Conservation (phyloP, 2,888 invertebrate genomes). For the Ectemnius cavifrons region DNA sequence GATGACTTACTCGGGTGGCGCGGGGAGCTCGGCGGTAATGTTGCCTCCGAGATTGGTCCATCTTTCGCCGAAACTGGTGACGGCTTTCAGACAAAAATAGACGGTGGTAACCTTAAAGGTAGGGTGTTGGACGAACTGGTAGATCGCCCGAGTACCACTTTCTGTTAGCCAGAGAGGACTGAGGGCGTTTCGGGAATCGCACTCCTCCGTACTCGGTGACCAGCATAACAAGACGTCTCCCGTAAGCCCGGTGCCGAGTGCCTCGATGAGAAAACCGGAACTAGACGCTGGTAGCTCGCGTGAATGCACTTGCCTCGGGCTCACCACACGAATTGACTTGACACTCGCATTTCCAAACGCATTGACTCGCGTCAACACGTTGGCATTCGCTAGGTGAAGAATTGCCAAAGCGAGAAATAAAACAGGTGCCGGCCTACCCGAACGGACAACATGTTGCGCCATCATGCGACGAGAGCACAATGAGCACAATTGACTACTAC, state of each 20-base stretch:
- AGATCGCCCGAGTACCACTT: slow-evolving; percentile 57
- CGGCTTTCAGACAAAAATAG: slow-evolving; percentile 69
- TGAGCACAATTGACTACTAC: slow-evolving; percentile 45
- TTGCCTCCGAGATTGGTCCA: slow-evolving; percentile 68
- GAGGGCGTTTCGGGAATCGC: slow-evolving; percentile 52
- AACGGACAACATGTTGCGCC: slow-evolving; percentile 74
- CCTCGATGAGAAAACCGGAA: slow-evolving; percentile 42
- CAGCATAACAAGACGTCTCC: slow-evolving; percentile 59
- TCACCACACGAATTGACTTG: slow-evolving; percentile 53
- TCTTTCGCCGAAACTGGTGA: slow-evolving; percentile 47
- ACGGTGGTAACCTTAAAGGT: slow-evolving; percentile 65
- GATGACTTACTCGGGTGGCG: slow-evolving; percentile 64
- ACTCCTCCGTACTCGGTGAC: slow-evolving; percentile 59
- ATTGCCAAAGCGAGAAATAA: slow-evolving; percentile 64
- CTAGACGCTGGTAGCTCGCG: slow-evolving; percentile 13
- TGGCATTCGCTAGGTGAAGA: slow-evolving; percentile 61
- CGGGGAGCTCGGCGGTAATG: slow-evolving; percentile 52
- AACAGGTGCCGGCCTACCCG: slow-evolving; percentile 69
- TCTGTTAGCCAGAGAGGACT: slow-evolving; percentile 48
- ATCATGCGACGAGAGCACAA: slow-evolving; percentile 73
- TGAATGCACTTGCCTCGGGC: neutral
- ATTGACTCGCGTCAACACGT: slow-evolving; percentile 47
- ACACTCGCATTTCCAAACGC: slow-evolving; percentile 40
- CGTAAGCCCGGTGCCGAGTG: slow-evolving; percentile 61
- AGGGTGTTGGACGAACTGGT: slow-evolving; percentile 55